phyloP scores from a whole-genome alignment of 2,888 invertebrate genomes.

The Troilus luridus region DNA sequence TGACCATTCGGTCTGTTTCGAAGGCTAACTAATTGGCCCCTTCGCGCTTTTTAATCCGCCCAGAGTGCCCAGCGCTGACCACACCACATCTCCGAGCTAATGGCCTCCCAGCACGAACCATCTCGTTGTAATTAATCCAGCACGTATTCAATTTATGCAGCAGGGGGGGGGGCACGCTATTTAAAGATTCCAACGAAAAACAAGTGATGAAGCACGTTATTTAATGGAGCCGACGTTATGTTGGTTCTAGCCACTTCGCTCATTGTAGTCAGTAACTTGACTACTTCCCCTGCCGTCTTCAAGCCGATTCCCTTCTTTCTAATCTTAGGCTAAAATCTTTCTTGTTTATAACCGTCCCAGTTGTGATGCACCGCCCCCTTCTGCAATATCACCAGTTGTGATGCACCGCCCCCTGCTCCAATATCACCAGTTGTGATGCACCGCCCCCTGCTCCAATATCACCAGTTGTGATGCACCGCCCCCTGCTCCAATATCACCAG shows the following conservation, averaged over 20 bases:
- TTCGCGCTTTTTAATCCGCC: conserved; percentile 7
- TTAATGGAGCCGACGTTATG: not conserved
- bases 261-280: not conserved
- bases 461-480: too few relatives aligned
- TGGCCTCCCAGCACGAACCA: not conserved
- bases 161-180: not conserved
- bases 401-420: too few relatives aligned
- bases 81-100: not conserved
- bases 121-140: not conserved
- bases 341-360: too few relatives aligned
- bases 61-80: not conserved
- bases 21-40: not conserved
- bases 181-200: not conserved
- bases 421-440: too few relatives aligned
- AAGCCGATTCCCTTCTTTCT: too few relatives aligned
- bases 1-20: not conserved
- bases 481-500: too few relatives aligned
- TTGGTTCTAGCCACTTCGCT: not conserved
- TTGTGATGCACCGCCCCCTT: too few relatives aligned
- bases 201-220: not conserved
- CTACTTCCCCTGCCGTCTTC: too few relatives aligned
- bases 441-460: too few relatives aligned
- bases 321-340: too few relatives aligned
- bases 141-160: not conserved
- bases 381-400: too few relatives aligned